Conservation (phyloP, 1,140 invertebrate genomes). For the Idris sp. region DNA sequence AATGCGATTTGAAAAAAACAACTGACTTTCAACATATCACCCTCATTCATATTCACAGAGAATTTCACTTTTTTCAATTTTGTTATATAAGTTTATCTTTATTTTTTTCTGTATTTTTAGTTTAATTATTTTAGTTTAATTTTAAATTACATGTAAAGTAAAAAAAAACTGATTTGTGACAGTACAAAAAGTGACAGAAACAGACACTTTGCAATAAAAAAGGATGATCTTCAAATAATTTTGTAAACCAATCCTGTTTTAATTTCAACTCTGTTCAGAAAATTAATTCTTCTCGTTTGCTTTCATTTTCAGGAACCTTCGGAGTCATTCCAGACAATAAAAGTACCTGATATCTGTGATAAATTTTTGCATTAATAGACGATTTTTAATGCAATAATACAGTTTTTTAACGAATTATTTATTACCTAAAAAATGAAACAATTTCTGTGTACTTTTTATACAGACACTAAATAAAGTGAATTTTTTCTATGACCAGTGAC, state of each 20-base stretch:
- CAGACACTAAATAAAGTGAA: too few relatives aligned
- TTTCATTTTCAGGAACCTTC: slow-evolving; percentile 72
- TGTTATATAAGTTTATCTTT: too few relatives aligned
- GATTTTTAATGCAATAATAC: background rate
- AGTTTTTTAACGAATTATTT: slow-evolving; percentile 7
- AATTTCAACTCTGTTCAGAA: slow-evolving; percentile 12
- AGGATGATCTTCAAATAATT: background rate
- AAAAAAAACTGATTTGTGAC: too few relatives aligned
- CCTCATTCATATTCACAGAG: slow-evolving; percentile 44
- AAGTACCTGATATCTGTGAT: slow-evolving; percentile 78
- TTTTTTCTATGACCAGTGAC: too few relatives aligned
- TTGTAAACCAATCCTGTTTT: background rate
- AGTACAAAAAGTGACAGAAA: slow-evolving; percentile 71
- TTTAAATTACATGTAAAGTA: slow-evolving; percentile 12
- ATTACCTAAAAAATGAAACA: too few relatives aligned
- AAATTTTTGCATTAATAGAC: slow-evolving; percentile 56
- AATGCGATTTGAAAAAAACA: slow-evolving; percentile 49
- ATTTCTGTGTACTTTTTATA: too few relatives aligned
- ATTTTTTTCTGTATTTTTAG: slow-evolving; percentile 3
- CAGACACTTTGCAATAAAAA: slow-evolving; percentile 64
- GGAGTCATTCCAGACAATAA: slow-evolving; percentile 65
- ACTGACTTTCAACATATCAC: slow-evolving; percentile 48
- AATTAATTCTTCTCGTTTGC: slow-evolving; percentile 51
- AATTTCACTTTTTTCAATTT: too few relatives aligned
- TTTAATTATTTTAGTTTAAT: slow-evolving; percentile 9